Conservation (phyloP, 1,140 invertebrate genomes). For the Bombus ignitus region DNA sequence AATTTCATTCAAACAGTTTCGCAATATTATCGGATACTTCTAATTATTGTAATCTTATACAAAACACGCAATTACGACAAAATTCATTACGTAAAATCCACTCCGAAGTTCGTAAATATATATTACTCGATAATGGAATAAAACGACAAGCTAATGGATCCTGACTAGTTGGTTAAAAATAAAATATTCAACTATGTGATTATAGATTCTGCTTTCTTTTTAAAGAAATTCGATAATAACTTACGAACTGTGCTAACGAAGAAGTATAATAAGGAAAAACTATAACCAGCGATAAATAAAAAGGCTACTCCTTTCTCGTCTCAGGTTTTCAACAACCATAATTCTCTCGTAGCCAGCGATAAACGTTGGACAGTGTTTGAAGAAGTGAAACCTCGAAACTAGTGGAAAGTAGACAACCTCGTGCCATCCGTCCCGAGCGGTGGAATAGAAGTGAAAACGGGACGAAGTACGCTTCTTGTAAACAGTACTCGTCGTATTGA, state of each 20-base stretch:
- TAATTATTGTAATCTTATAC: not conserved
- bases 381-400: slow-evolving; percentile 34
- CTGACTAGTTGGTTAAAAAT: not conserved
- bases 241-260: not conserved
- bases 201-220: not conserved
- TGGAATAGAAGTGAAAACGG: slow-evolving; percentile 61
- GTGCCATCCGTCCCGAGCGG: not conserved
- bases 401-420: slow-evolving; percentile 8
- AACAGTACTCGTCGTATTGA: slow-evolving; percentile 40
- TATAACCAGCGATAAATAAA: not conserved
- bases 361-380: not conserved
- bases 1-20: slow-evolving; percentile 26
- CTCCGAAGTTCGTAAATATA: too few relatives aligned
- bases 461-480: slow-evolving; percentile 44
- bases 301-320: not conserved
- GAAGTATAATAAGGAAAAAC: not conserved
- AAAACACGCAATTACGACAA: not conserved
- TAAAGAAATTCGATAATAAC: not conserved
- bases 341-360: not conserved
- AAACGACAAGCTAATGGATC: not conserved
- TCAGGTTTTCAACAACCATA: not conserved
- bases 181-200: not conserved
- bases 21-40: not conserved
- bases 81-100: not conserved
- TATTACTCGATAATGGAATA: not conserved